phyloP scores from a whole-genome alignment of 1,140 invertebrate genomes.

The Grapholita molesta region DNA sequence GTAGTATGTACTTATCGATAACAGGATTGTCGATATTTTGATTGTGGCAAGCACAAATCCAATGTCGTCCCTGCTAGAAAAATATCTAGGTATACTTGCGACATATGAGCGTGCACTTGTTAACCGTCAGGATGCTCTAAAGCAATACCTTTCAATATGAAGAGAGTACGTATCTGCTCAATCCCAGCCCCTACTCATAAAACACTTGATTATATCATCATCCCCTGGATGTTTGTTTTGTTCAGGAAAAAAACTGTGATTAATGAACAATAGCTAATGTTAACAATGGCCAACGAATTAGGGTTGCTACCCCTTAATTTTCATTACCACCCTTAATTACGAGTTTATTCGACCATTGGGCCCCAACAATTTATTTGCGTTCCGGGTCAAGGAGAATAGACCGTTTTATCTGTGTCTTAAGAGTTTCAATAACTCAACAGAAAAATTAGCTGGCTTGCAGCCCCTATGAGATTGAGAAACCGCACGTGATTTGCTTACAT shows the following conservation, averaged over 20 bases:
- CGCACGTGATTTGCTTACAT: slow-evolving; percentile 63
- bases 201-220: slow-evolving; percentile 2
- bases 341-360: slow-evolving; percentile 48
- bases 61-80: no score
- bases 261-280: slow-evolving; percentile 62
- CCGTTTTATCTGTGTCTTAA: not conserved
- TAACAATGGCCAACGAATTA: slow-evolving; percentile 46
- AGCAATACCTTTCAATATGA: not conserved
- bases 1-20: no score
- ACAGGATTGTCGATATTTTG: no score
- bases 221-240: slow-evolving; percentile 20
- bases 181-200: not conserved
- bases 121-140: no score
- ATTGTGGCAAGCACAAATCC: no score
- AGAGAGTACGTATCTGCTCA: not conserved
- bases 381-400: not conserved
- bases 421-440: not conserved
- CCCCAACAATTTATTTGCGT: not conserved
- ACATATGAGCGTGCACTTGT: no score
- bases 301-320: slow-evolving; percentile 66
- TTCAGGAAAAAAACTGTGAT: slow-evolving; percentile 53
- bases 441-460: not conserved
- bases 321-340: slow-evolving; percentile 71
- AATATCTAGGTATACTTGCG: no score
- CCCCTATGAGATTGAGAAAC: slow-evolving; percentile 41